phyloP scores from a whole-genome alignment of 1,140 invertebrate genomes.

The Drosophila parvula region DNA sequence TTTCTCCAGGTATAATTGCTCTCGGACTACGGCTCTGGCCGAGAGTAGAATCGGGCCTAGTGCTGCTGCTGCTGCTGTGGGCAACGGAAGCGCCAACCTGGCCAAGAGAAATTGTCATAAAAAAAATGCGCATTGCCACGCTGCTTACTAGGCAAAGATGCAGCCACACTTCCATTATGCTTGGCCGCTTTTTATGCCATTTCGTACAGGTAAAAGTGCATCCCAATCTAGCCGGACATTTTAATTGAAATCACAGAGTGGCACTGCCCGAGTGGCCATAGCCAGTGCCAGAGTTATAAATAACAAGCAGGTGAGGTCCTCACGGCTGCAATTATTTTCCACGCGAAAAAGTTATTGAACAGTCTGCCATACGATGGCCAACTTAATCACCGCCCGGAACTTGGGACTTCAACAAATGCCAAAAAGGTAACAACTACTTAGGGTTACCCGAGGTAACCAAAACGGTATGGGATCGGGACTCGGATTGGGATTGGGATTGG shows the following conservation, averaged over 20 bases:
- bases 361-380: slow-evolving; percentile 60
- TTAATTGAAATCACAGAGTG: slow-evolving; percentile 79
- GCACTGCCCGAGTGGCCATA: slow-evolving; percentile 1
- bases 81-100: slow-evolving; percentile 78
- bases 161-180: slow-evolving; percentile 9
- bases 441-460: slow-evolving; percentile 60
- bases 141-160: slow-evolving; percentile 6
- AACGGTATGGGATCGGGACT: slow-evolving; percentile 17
- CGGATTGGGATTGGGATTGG: slow-evolving; percentile 1
- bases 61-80: slow-evolving; percentile 23
- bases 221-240: slow-evolving; percentile 49
- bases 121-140: slow-evolving; percentile 29
- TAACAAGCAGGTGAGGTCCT: slow-evolving; percentile 39
- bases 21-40: slow-evolving; percentile 42
- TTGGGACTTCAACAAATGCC: slow-evolving; percentile 76
- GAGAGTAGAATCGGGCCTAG: slow-evolving; percentile 23
- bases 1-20: slow-evolving; percentile 63
- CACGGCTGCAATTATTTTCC: slow-evolving; percentile 67
- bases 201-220: slow-evolving; percentile 54
- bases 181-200: slow-evolving; percentile 43
- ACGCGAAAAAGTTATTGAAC: slow-evolving; percentile 64
- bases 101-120: slow-evolving; percentile 75
- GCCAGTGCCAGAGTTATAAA: slow-evolving; percentile 52
- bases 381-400: slow-evolving; percentile 74
- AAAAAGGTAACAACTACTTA: slow-evolving; percentile 79